A percentile compares a stretch with the other conserved stretches of the same genome.
Conservation (phyloP, 1,140 invertebrate species). For the Campoletis sonorensis region DNA sequence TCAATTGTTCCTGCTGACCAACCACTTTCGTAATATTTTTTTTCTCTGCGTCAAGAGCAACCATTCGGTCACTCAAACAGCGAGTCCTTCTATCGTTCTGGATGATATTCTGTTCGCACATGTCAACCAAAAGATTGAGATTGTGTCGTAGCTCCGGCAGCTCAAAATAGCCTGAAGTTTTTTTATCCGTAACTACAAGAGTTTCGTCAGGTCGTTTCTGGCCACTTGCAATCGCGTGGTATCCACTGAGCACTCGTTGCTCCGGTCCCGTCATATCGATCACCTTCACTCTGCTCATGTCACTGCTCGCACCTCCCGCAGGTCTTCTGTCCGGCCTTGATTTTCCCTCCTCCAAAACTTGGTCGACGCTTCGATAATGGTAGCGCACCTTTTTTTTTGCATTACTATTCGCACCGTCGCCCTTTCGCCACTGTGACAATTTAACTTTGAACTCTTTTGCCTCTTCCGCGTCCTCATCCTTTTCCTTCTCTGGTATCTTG, state of each 20-base stretch:
- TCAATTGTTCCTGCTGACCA: slow-evolving; percentile 84
- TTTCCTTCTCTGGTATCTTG: slow-evolving; percentile 76
- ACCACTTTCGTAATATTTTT: slow-evolving; percentile 84
- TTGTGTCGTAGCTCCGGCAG: slow-evolving; percentile 96
- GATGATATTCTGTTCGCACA: slow-evolving; percentile 97
- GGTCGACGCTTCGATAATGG: slow-evolving; percentile 93
- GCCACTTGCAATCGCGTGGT: slow-evolving; percentile 89
- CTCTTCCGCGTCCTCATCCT: slow-evolving; percentile 80
- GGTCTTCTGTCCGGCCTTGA: slow-evolving; percentile 78
- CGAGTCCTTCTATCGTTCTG: slow-evolving; percentile 88
- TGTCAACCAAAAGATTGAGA: slow-evolving; percentile 92
- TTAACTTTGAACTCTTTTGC: slow-evolving; percentile 80
- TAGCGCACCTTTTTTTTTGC: slow-evolving; percentile 85
- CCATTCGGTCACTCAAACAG: slow-evolving; percentile 86
- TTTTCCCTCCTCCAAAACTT: slow-evolving; percentile 93
- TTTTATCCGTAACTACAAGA: slow-evolving; percentile 76
- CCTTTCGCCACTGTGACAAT: slow-evolving; percentile 80
- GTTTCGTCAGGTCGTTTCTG: slow-evolving; percentile 79
- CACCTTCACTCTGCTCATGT: slow-evolving; percentile 93
- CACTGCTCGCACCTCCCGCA: slow-evolving; percentile 64
- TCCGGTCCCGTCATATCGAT: slow-evolving; percentile 99
- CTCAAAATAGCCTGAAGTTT: slow-evolving; percentile 80
- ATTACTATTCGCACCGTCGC: slow-evolving; percentile 73
- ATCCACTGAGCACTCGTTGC: slow-evolving; percentile 94
- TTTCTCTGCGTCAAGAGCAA: slow-evolving; percentile 88